Conservation (phyloP, 2,113 vertebrate species). For the Calidris pugnax region DNA sequence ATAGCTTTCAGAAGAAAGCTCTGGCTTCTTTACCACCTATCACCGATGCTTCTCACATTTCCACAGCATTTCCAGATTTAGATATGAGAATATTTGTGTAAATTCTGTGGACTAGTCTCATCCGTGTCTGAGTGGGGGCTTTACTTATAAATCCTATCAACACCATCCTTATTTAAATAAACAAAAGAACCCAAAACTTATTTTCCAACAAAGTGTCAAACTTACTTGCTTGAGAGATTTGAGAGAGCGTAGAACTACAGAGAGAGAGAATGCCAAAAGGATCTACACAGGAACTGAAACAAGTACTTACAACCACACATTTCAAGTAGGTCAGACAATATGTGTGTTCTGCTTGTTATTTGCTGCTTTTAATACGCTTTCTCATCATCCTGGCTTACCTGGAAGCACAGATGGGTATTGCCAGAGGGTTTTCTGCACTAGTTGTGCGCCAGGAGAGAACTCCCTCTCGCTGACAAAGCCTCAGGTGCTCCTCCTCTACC, state of each 20-base stretch:
- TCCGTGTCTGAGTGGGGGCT: fast-evolving
- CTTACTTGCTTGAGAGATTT: too few species aligned
- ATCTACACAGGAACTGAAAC: not conserved
- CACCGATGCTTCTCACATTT: not conserved
- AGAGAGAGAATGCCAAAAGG: fast-evolving
- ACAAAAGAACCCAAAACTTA: not conserved
- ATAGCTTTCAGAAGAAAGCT: not conserved
- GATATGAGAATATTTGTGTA: not conserved
- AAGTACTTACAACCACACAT: not conserved
- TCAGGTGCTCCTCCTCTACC: not conserved
- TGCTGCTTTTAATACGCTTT: not conserved
- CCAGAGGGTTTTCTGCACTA: not conserved
- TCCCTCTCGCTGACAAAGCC: not conserved
- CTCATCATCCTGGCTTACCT: not conserved
- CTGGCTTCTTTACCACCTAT: not conserved
- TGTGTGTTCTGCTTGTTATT: not conserved
- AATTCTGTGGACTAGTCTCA: not conserved
- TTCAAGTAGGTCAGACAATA: fast-evolving
- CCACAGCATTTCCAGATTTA: not conserved
- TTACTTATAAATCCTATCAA: not conserved
- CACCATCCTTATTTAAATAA: not conserved
- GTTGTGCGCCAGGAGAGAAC: not conserved
- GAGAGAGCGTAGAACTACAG: not conserved
- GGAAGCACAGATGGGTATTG: not conserved
- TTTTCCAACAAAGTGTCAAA: not conserved